Percentiles rank a stretch among this genome's conserved stretches.
Conservation (phyloP, 2,797 vertebrate genomes). For the Oryzias dopingdopingensis region DNA sequence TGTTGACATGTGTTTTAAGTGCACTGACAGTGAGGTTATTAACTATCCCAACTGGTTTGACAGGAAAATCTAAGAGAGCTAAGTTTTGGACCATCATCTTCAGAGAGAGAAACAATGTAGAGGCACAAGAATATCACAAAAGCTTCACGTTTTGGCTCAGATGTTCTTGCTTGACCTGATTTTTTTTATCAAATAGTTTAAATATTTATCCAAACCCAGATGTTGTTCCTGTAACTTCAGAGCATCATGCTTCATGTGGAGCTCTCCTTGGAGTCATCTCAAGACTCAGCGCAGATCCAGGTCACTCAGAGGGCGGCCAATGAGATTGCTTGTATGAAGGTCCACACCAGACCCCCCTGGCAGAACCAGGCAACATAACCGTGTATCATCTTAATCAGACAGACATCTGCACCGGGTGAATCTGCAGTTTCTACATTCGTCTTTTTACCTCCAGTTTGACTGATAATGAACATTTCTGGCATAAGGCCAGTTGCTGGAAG, state of each 20-base stretch:
- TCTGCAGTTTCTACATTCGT: constrained; percentile 35
- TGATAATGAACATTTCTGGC: constrained; percentile 41
- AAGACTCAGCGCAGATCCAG: constrained; percentile 53
- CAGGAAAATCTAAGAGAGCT: neutral
- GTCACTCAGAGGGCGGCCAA: constrained; percentile 69
- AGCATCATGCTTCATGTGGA: constrained; percentile 25
- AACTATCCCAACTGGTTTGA: neutral
- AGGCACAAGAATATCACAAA: neutral
- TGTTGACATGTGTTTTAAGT: neutral
- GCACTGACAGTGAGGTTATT: neutral
- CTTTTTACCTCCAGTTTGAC: constrained; percentile 36
- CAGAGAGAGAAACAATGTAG: no score
- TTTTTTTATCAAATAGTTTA: constrained; percentile 22
- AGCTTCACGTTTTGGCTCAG: neutral
- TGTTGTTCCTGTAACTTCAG: constrained; percentile 21
- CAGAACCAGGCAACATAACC: constrained; percentile 55
- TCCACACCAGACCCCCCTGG: constrained; percentile 55
- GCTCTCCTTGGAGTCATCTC: constrained; percentile 46
- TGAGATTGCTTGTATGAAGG: constrained; percentile 45
- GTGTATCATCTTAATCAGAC: constrained; percentile 69
- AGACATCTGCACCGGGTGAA: constrained; percentile 54
- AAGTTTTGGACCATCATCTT: constrained; percentile 4
- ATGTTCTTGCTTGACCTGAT: constrained; percentile 41
- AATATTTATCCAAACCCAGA: constrained; percentile 23
- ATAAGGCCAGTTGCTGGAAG: constrained; percentile 24